phyloP scores from a whole-genome alignment of 2,888 invertebrate species.

The Dorcus parallelipipedus region DNA sequence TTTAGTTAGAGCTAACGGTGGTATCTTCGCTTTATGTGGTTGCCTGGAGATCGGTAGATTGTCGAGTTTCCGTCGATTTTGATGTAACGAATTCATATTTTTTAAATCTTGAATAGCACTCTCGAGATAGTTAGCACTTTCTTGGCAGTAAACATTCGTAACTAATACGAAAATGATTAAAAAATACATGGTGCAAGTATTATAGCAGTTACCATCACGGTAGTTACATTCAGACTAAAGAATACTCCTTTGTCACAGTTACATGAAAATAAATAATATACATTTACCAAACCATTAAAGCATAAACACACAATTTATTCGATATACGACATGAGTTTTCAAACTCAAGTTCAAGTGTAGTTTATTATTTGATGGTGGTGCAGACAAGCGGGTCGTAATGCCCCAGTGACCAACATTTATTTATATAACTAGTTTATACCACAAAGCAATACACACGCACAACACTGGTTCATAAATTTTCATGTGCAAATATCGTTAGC shows the following conservation, averaged over 20 bases:
- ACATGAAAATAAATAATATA: slow-evolving; percentile 43
- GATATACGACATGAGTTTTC: slow-evolving; percentile 15
- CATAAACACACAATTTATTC: slow-evolving; percentile 34
- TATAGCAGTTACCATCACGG: not conserved
- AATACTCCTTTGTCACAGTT: slow-evolving; percentile 30
- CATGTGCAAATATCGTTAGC: too few species aligned
- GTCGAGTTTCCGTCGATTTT: slow-evolving; percentile 8
- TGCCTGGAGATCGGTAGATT: not conserved
- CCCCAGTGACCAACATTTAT: slow-evolving; percentile 35
- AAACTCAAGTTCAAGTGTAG: slow-evolving; percentile 15
- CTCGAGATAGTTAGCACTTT: slow-evolving; percentile 16
- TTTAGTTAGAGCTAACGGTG: slow-evolving; percentile 39
- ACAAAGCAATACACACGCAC: slow-evolving; percentile 2
- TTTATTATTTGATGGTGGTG: slow-evolving; percentile 20
- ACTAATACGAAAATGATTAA: slow-evolving; percentile 6
- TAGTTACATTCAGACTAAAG: slow-evolving; percentile 12
- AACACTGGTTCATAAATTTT: not conserved
- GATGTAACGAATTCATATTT: not conserved
- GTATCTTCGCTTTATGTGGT: not conserved
- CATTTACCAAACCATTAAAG: slow-evolving; percentile 44
- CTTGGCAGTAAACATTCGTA: slow-evolving; percentile 9
- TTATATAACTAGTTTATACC: slow-evolving; percentile 24
- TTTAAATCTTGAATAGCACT: slow-evolving; percentile 17
- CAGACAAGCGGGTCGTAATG: slow-evolving; percentile 27
- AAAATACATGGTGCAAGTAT: not conserved